Base-by-base conservation (phyloP, 2,888 invertebrate species). In the Carterocephalus palaemon region DNA sequence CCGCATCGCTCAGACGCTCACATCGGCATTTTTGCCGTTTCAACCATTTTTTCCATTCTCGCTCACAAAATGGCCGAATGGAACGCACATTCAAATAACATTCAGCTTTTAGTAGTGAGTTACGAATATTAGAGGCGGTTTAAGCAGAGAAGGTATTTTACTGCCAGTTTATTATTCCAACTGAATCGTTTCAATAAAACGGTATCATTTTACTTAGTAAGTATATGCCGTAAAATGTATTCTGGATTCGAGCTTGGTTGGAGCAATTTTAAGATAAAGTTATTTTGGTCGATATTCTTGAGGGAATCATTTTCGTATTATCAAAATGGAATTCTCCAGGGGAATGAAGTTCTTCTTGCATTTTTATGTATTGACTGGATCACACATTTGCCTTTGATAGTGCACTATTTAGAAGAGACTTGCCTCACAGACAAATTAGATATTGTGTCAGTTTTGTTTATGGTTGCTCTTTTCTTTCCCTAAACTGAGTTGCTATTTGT, bases 11-110 rank as follows among this genome's bases (percentile, higher is more conserved):
- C 28, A 29, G 34, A 47, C 28, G 40, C 19, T 26, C 34, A 28
- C 47, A 28, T 41, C 38, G 32, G 29, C 26, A 47, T 43, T 77
- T 76, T 72, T 63, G 66, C 62, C 51, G 54, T 64, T 62, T 62
- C 57, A 49, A 52, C 62, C 57, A 62, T 70, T 70, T 66, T 62
- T 71, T 57, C 64, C 60, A 67, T 70, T 68, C 65, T 61, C 66
- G 60, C 61, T 64, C 59, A 56, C 62, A 60, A 62, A 75, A 75
- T 65, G 61, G 66, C 56, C 50, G 61, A 68, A 68, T 64, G 73
- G 67, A 70, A 73, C 65, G 69, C 69, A 71, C 71, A 67, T 75
- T 77, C 72, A 70, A 77, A 79, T 75, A 75, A 74, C 70, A 74
- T 73, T 73, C 70, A 70, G 58, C 51, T 46, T 34, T 34, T 24